Conservation (phyloP, 2,888 invertebrate genomes). For the Parochlus steinenii region DNA sequence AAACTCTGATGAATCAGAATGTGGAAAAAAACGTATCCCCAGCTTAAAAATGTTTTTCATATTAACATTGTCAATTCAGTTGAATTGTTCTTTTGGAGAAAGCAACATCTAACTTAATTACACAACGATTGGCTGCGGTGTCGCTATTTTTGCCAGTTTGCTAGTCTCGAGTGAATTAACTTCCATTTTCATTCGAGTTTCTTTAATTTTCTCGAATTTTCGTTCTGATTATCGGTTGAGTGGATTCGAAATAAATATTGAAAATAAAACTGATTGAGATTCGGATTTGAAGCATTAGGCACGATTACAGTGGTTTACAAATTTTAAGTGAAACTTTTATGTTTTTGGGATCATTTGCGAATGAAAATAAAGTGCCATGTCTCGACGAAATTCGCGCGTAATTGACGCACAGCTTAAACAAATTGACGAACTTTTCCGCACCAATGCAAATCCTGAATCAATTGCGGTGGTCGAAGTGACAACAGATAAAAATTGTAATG, state of each 20-base stretch:
- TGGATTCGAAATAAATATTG: too few relatives aligned
- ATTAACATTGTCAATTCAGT: too few relatives aligned
- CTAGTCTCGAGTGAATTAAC: too few relatives aligned
- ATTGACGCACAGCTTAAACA: slow-evolving; percentile 11
- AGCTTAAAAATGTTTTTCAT: too few relatives aligned
- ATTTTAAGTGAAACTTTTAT: not conserved
- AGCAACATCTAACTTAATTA: slow-evolving; percentile 8
- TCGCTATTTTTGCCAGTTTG: too few relatives aligned
- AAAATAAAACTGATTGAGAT: too few relatives aligned
- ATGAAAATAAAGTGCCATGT: slow-evolving; percentile 1
- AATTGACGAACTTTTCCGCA: slow-evolving; percentile 11
- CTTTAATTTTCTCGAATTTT: slow-evolving; percentile 2
- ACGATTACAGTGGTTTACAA: not conserved
- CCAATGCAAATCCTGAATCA: slow-evolving; percentile 4
- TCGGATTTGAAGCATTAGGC: too few relatives aligned
- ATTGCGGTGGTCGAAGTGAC: slow-evolving; percentile 27
- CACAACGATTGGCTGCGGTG: not conserved
- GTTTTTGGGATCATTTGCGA: not conserved
- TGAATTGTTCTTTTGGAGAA: slow-evolving; percentile 6
- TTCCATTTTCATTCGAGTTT: slow-evolving; percentile 1
- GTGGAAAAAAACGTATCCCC: too few relatives aligned
- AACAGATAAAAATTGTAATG: slow-evolving; percentile 36
- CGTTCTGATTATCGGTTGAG: not conserved
- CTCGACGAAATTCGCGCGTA: slow-evolving; percentile 9
- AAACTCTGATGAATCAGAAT: too few relatives aligned